These are phyloP conservation scores for Corythornis leucogaster DNA, from an alignment of 2,797 vertebrate species.

Conservation along the genomic window DNA sequence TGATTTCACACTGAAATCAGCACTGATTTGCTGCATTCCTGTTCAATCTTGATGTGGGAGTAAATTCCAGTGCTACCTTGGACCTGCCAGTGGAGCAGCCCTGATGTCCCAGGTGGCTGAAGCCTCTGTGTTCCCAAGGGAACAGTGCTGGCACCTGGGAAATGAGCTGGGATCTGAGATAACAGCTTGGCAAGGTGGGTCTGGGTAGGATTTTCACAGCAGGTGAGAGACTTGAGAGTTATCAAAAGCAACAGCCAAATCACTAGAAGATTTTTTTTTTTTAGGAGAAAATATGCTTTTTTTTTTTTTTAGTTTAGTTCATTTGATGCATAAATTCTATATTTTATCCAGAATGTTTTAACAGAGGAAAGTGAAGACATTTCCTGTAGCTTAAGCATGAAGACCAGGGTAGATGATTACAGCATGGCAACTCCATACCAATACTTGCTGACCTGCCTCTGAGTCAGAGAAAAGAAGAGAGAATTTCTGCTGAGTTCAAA, in stretches of 20 bases:
- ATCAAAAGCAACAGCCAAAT: background rate
- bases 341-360: background rate
- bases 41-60: background rate
- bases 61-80: background rate
- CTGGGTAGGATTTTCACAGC: background rate
- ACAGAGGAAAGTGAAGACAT: background rate
- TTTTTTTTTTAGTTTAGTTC: background rate
- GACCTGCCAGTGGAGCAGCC: background rate
- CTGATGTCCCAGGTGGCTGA: background rate
- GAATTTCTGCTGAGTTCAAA: background rate
- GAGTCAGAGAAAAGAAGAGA: background rate
- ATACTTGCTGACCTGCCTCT: background rate
- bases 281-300: background rate
- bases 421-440: background rate
- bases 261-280: background rate
- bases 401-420: accelerated
- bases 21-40: background rate
- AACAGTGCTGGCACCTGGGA: background rate
- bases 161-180: background rate
- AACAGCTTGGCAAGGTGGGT: accelerated
- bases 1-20: background rate
- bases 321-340: too few species aligned
- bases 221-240: background rate
- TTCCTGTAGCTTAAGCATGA: background rate
- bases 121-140: background rate